Evolutionary conservation across 1,140 invertebrate genomes (phyloP).

Genomic region (Brachionus koreanus): DNA sequence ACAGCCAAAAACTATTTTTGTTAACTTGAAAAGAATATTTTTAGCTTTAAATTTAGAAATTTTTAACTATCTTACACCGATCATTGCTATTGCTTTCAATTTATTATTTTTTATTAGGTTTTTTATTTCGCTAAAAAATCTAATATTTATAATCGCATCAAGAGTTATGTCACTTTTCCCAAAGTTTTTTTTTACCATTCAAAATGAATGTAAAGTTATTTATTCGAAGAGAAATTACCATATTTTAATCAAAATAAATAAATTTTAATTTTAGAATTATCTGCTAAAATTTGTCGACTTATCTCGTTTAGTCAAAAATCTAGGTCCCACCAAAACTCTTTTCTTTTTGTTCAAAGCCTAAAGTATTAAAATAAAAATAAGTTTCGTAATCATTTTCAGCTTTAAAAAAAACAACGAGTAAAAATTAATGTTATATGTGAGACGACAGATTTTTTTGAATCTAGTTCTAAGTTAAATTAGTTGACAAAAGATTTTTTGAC

Average conservation of each 20-base stretch:
- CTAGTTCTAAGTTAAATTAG: not conserved
- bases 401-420: not conserved
- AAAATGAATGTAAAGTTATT: not conserved
- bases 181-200: not conserved
- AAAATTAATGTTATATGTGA: not conserved
- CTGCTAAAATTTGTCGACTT: not conserved
- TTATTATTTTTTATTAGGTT: not conserved
- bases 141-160: not conserved
- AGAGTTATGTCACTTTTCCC: not conserved
- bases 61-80: not conserved
- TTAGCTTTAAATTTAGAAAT: not conserved
- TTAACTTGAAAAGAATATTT: not conserved
- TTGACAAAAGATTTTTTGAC: not conserved
- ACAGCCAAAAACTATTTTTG: not conserved
- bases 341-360: not conserved
- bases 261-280: not conserved
- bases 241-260: not conserved
- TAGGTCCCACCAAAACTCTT: not conserved
- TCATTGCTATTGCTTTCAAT: not conserved
- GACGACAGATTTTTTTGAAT: not conserved
- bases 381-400: not conserved
- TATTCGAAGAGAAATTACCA: not conserved
- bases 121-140: not conserved
- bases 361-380: not conserved
- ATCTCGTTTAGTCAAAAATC: not conserved